A percentile compares a stretch with the other conserved stretches of the same genome.
Evolutionary conservation across 2,113 vertebrate species (phyloP).

Genomic region (Conger conger): DNA sequence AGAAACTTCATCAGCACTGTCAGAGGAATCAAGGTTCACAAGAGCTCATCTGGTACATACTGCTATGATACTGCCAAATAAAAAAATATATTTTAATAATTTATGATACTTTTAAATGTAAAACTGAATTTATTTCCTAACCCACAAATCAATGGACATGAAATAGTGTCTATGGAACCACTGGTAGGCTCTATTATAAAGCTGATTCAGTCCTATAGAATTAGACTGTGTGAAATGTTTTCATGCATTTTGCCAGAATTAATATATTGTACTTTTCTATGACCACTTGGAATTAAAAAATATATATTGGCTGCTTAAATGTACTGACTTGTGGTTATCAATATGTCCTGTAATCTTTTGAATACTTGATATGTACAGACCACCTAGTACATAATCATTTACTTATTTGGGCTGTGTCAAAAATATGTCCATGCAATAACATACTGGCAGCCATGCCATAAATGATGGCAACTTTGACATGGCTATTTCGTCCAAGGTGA

Average conservation of each 20-base stretch:
- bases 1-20: constrained; percentile 56
- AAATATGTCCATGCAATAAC: background rate
- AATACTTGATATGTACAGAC: background rate
- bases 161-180: background rate
- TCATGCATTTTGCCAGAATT: background rate
- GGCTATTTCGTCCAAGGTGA: background rate
- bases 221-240: background rate
- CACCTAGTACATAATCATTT: background rate
- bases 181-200: background rate
- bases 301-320: background rate
- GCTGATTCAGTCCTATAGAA: background rate
- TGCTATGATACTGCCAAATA: background rate
- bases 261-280: background rate
- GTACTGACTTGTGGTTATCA: background rate
- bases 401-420: background rate
- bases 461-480: background rate
- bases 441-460: background rate
- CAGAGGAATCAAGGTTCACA: constrained; percentile 48
- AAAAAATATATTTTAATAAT: background rate
- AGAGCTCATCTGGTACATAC: constrained; percentile 25
- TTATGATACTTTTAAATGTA: no score
- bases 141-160: background rate
- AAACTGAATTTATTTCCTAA: background rate
- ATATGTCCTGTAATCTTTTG: background rate
- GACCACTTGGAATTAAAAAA: background rate